Percentiles rank a stretch among this genome's conserved stretches.
Conservation (phyloP, 2,113 vertebrate species). For the Melanocharis versteri region DNA sequence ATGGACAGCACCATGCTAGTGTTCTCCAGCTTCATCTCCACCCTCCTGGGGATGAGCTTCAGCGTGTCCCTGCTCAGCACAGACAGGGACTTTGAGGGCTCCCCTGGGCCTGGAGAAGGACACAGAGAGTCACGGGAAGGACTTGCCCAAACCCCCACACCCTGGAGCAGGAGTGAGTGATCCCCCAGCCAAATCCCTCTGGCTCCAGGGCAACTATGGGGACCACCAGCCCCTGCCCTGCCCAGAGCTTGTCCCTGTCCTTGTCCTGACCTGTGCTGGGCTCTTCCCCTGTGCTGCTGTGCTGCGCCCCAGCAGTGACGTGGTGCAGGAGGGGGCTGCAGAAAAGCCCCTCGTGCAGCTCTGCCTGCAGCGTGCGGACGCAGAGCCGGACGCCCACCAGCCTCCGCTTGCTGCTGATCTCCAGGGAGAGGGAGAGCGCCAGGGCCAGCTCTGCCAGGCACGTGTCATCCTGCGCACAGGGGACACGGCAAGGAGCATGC, state of each 20-base stretch:
- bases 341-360: slow-evolving; percentile 92
- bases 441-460: slow-evolving; percentile 91
- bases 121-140: not conserved
- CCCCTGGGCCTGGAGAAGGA: not conserved
- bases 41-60: slow-evolving; percentile 78
- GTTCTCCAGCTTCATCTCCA: slow-evolving; percentile 88
- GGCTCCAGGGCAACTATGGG: not conserved
- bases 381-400: slow-evolving; percentile 75
- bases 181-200: not conserved
- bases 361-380: slow-evolving; percentile 81
- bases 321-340: slow-evolving; percentile 78
- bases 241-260: too few relatives aligned
- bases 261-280: not conserved
- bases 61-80: slow-evolving; percentile 76
- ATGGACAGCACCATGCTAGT: slow-evolving; percentile 89
- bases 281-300: not conserved
- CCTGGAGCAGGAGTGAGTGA: rapidly evolving
- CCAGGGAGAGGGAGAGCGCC: slow-evolving; percentile 82
- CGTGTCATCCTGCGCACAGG: slow-evolving; percentile 74
- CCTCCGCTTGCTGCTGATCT: slow-evolving; percentile 77
- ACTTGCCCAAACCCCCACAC: not conserved
- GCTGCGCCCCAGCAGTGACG: not conserved
- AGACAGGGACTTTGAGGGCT: not conserved
- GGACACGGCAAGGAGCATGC: not conserved
- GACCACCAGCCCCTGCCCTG: not conserved